These are phyloP conservation scores for Pseudochirops cupreus DNA, from an alignment of 2,797 vertebrate species.

Conservation along the genomic window DNA sequence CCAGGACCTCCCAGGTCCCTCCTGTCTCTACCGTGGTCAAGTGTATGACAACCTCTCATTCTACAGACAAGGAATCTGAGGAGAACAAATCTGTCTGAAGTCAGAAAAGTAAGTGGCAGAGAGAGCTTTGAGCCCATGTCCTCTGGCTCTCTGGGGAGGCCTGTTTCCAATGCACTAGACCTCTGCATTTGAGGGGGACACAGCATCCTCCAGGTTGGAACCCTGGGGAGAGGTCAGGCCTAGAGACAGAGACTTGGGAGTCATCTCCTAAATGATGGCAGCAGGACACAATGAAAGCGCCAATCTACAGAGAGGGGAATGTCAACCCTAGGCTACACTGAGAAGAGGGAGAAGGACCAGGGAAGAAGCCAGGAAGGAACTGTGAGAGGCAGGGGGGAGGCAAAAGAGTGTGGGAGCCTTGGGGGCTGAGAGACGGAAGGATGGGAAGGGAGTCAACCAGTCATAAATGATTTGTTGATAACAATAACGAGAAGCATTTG, in stretches of 20 bases:
- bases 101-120: background rate
- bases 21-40: background rate
- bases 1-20: background rate
- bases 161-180: background rate
- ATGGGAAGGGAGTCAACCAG: background rate
- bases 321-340: background rate
- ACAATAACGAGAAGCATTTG: background rate
- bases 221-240: background rate
- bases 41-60: background rate
- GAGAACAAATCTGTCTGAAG: background rate
- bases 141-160: background rate
- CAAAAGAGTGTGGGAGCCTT: background rate
- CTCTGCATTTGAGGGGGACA: background rate
- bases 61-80: background rate
- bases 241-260: background rate
- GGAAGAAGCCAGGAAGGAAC: background rate
- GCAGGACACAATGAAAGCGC: background rate
- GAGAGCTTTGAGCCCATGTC: too few relatives aligned
- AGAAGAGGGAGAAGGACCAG: background rate
- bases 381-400: too few relatives aligned
- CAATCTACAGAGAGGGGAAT: background rate
- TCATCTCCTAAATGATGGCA: background rate
- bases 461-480: background rate
- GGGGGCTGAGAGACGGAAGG: constrained; percentile 5
- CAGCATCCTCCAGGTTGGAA: background rate